Percentiles rank a stretch among this genome's conserved stretches.
Conservation (phyloP, 2,888 invertebrate genomes). For the Ptilodon capucinus region DNA sequence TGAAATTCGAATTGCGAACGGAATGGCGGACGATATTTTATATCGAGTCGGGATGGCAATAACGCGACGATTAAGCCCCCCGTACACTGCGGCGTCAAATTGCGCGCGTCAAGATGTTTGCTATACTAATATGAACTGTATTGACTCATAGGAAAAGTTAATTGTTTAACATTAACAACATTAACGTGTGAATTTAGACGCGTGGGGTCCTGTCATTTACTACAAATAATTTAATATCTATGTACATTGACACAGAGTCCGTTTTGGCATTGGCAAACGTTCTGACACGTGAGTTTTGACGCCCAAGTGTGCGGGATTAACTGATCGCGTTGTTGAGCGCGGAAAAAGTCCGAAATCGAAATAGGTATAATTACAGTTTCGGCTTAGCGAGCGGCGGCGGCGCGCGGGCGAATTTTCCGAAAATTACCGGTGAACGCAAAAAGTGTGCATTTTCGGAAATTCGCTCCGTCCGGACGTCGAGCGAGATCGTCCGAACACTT, state of each 20-base stretch:
- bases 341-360: conserved; percentile 68
- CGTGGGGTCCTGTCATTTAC: too few relatives aligned
- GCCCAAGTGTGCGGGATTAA: too few relatives aligned
- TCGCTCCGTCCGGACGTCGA: conserved; percentile 37
- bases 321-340: conserved; percentile 21
- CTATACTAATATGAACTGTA: too few relatives aligned
- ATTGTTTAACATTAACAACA: too few relatives aligned
- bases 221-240: too few relatives aligned
- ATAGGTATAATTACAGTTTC: conserved; percentile 72
- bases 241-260: too few relatives aligned
- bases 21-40: conserved; percentile 21
- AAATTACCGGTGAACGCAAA: conserved; percentile 63
- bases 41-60: conserved; percentile 14
- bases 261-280: too few relatives aligned
- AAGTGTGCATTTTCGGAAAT: conserved; percentile 59
- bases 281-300: too few relatives aligned
- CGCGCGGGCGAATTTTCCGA: conserved; percentile 61
- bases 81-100: too few relatives aligned
- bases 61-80: conserved; percentile 33
- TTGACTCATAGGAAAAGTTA: too few relatives aligned
- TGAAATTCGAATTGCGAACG: conserved; percentile 10
- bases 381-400: conserved; percentile 42
- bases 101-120: too few relatives aligned
- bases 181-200: too few relatives aligned
- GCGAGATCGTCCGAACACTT: conserved; percentile 9